Conservation (phyloP, 2,113 vertebrate species). For the Bubo blakistoni region DNA sequence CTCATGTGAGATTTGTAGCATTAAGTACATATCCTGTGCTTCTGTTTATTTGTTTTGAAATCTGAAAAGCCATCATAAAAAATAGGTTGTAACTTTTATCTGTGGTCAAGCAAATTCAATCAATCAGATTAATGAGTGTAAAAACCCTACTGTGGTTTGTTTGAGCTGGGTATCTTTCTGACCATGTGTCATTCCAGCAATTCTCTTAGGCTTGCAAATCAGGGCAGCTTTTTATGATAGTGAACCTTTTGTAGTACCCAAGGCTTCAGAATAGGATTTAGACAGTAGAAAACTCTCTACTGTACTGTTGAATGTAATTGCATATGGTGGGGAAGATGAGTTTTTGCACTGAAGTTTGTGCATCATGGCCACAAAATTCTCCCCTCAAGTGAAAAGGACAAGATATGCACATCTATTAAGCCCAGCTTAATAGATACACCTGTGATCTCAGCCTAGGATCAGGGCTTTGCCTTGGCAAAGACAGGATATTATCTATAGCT, state of each 20-base stretch:
- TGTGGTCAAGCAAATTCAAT: not conserved
- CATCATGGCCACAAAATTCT: not conserved
- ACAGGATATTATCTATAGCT: not conserved
- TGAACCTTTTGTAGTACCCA: not conserved
- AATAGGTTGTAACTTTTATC: not conserved
- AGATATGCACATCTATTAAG: not conserved
- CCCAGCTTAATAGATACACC: not conserved
- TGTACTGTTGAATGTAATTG: not conserved
- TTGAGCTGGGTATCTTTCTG: not conserved
- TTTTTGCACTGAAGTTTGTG: not conserved
- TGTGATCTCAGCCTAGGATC: not conserved
- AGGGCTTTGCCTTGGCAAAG: not conserved
- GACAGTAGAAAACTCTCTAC: not conserved
- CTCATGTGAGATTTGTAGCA: not conserved
- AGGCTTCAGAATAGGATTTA: not conserved
- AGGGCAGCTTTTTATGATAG: not conserved
- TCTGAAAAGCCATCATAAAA: not conserved
- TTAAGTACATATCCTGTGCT: not conserved
- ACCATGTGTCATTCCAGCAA: not conserved
- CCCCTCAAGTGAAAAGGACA: not conserved
- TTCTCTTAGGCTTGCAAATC: not conserved
- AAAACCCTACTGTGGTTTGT: not conserved
- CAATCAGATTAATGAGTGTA: not conserved
- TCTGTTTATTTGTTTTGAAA: not conserved
- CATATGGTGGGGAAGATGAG: not conserved